Percentiles rank a stretch among this genome's conserved stretches.
Conservation (phyloP, 1,140 invertebrate genomes). For the Gonatopus flavifemur region DNA sequence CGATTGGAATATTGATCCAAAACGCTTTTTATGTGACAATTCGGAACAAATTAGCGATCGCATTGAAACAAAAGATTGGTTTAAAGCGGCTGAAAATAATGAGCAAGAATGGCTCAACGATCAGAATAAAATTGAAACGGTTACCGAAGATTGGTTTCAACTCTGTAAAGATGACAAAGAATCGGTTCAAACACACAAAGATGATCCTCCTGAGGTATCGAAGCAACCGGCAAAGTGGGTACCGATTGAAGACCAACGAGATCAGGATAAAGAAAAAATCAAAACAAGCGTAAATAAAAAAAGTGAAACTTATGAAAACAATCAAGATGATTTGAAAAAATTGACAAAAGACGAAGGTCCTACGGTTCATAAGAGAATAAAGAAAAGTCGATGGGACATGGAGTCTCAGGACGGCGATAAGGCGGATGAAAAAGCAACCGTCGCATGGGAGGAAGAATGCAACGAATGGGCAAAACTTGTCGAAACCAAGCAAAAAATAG, state of each 20-base stretch:
- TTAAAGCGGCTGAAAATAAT: no score
- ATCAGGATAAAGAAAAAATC: no score
- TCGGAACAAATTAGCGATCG: constrained; percentile 4
- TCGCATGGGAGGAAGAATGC: constrained; percentile 52
- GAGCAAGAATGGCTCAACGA: no score
- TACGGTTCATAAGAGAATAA: constrained; percentile 14
- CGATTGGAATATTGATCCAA: constrained; percentile 34
- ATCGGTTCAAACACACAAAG: no score
- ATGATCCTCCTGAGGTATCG: background rate
- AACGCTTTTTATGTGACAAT: constrained; percentile 12
- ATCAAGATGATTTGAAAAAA: background rate
- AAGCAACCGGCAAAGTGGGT: background rate
- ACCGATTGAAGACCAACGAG: no score
- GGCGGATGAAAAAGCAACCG: constrained; percentile 29
- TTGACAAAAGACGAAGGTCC: constrained; percentile 12
- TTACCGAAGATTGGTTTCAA: no score
- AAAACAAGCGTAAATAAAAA: no score
- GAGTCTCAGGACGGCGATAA: constrained; percentile 39
- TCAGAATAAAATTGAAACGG: no score
- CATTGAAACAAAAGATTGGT: constrained; percentile 10
- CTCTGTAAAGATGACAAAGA: no score
- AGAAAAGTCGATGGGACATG: constrained; percentile 46
- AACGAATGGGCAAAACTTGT: constrained; percentile 38
- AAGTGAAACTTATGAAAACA: no score
- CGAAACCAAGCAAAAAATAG: constrained; percentile 15